Conservation (phyloP, 1,140 invertebrate genomes). For the Probaryconus sp. region DNA sequence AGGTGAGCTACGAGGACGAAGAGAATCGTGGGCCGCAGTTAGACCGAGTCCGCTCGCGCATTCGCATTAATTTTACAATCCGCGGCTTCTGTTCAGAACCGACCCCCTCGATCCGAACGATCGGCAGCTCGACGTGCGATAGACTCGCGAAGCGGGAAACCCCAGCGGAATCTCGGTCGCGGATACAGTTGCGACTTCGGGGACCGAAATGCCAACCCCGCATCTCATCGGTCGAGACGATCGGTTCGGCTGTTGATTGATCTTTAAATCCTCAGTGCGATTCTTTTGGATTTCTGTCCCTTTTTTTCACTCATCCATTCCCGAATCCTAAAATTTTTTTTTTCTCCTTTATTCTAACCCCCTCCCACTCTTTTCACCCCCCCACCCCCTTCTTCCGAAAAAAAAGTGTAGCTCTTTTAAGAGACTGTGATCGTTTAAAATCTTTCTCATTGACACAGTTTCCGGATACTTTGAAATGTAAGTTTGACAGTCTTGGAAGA, state of each 20-base stretch:
- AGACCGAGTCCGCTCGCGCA: slow-evolving; percentile 76
- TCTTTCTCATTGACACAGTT: slow-evolving; percentile 26
- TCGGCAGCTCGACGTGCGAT: slow-evolving; percentile 18
- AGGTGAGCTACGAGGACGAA: slow-evolving; percentile 65
- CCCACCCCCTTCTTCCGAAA: background rate
- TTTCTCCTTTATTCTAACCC: too few relatives aligned
- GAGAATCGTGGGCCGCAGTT: slow-evolving; percentile 73
- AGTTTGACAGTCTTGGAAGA: slow-evolving; percentile 41
- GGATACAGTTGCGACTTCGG: background rate
- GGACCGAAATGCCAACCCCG: too few relatives aligned
- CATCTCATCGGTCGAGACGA: slow-evolving; percentile 30
- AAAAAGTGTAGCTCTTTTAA: slow-evolving; percentile 36
- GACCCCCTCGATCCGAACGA: slow-evolving; percentile 24
- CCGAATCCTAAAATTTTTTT: background rate
- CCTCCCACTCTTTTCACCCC: too few relatives aligned
- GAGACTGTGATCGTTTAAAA: slow-evolving; percentile 8
- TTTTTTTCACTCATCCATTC: background rate
- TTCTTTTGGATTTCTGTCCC: background rate
- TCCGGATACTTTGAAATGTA: slow-evolving; percentile 36
- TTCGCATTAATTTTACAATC: slow-evolving; percentile 73
- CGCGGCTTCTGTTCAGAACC: slow-evolving; percentile 47
- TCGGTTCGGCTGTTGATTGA: slow-evolving; percentile 10
- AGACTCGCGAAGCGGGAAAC: slow-evolving; percentile 34
- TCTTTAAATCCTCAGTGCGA: slow-evolving; percentile 21
- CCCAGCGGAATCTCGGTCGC: slow-evolving; percentile 34